phyloP scores from a whole-genome alignment of 2,888 invertebrate genomes.

The Lasius platythorax region DNA sequence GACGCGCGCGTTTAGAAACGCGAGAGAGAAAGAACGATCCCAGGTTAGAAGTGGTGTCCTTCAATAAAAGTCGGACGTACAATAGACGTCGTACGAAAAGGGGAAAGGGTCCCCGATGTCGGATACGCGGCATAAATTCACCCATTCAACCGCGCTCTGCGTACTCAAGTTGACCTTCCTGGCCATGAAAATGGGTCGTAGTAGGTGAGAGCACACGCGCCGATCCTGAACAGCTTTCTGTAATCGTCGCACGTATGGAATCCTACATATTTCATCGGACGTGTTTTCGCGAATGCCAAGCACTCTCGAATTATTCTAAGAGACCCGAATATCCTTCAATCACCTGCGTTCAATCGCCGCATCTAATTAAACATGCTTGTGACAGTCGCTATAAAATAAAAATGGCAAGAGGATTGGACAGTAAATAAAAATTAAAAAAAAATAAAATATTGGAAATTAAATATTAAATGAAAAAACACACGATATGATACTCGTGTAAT shows the following conservation, averaged over 20 bases:
- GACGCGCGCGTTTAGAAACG: slow-evolving; percentile 27
- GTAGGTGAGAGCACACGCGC: slow-evolving; percentile 41
- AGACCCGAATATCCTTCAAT: not conserved
- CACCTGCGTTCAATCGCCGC: not conserved
- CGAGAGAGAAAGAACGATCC: not conserved
- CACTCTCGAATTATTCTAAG: slow-evolving; percentile 30
- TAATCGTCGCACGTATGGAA: slow-evolving; percentile 47
- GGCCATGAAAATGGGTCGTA: slow-evolving; percentile 55
- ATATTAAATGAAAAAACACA: no score
- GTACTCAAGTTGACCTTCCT: slow-evolving; percentile 50
- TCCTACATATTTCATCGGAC: slow-evolving; percentile 45
- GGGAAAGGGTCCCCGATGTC: slow-evolving; percentile 22
- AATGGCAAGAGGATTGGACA: not conserved
- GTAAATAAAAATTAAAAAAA: not conserved
- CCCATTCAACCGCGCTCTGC: slow-evolving; percentile 43
- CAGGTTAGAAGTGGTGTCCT: slow-evolving; percentile 59
- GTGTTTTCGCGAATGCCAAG: slow-evolving; percentile 33
- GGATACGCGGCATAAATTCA: slow-evolving; percentile 51
- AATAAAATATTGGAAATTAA: not conserved
- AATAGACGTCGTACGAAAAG: slow-evolving; percentile 66
- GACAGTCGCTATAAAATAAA: not conserved
- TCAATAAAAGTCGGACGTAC: slow-evolving; percentile 74
- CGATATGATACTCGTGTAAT: no score
- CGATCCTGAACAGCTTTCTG: slow-evolving; percentile 15
- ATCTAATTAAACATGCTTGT: not conserved